Base-by-base conservation (phyloP, 92 coral and sea anemone species). In the Phenganax subtilis region DNA sequence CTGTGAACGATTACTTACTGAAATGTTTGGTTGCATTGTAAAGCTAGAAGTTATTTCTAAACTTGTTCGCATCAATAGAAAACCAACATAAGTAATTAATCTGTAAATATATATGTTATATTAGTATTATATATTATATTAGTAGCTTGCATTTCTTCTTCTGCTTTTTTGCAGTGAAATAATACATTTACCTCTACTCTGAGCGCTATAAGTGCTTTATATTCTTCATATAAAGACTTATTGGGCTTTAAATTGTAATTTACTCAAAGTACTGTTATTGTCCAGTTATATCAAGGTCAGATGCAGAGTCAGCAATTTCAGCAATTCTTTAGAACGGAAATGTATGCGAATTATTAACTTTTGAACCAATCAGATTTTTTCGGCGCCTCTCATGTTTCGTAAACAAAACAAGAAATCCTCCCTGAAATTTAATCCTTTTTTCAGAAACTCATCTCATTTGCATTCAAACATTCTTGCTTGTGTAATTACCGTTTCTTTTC, bases 1-100 rank as follows among this genome's bases (percentile, higher is more conserved):
- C 68, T 90, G 92, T 68, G 99, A 96, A 84, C 90, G 88, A 82
- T 77, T 96, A 29, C 87, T 96, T 2, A 84, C 88, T 56, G 97
- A 92, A 58, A 78, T 88, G 71, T 81, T 96, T 57, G 91, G 96
- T 8, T 96, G 97, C 76, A 77, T 92, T 80, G 99, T 96, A 17
- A 90, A 90, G 58, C 71, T 96, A 81, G 99, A 96, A 68, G 89
- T 79, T 65, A 51, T 79, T 15, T 79, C 83, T 9, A 55, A 79
- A 51, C 57, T 79, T 16, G 83, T 79, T 9, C 63, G 83, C 52
- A 53, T 79, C 10, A 63, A 63, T 51, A 15, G 71, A 17, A 12
- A 30, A 0, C 5, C 2, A 1, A 73, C 77, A 51, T 52, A 20
- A 20, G 25, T 20, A 52, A 37, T 52, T 59, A 59, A 0, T 59